A percentile compares a stretch with the other conserved stretches of the same genome.
phyloP scores from a whole-genome alignment of 2,797 vertebrate species.

The Sitta carolinensis region DNA sequence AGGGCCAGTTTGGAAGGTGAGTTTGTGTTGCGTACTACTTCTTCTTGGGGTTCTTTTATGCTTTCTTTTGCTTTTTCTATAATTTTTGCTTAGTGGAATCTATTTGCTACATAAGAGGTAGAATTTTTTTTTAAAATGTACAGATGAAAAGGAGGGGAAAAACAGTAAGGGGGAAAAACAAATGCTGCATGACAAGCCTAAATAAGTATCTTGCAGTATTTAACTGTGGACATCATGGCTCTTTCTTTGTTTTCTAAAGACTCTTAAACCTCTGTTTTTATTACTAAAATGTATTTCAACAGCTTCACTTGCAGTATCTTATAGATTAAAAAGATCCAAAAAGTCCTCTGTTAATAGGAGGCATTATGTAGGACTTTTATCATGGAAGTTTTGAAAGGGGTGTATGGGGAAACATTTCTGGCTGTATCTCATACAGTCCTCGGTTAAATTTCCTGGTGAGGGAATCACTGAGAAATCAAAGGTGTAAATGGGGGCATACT shows the following conservation, averaged over 20 bases:
- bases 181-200: background rate
- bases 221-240: background rate
- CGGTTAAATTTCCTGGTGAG: background rate
- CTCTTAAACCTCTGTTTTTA: background rate
- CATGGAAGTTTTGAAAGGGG: background rate
- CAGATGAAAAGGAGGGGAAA: background rate
- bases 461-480: background rate
- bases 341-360: background rate
- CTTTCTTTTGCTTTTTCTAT: background rate
- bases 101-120: background rate
- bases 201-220: background rate
- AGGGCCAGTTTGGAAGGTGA: conserved; percentile 15
- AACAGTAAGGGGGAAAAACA: background rate
- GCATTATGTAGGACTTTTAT: background rate
- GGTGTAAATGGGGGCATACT: background rate
- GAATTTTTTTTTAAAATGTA: background rate
- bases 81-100: background rate
- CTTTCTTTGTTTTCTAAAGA: background rate
- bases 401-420: background rate
- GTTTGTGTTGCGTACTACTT: background rate
- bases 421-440: background rate
- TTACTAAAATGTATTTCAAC: background rate
- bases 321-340: background rate
- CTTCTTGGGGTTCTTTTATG: background rate
- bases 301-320: background rate